Conservation (phyloP, 2,888 invertebrate species). For the Eupeodes luniger region DNA sequence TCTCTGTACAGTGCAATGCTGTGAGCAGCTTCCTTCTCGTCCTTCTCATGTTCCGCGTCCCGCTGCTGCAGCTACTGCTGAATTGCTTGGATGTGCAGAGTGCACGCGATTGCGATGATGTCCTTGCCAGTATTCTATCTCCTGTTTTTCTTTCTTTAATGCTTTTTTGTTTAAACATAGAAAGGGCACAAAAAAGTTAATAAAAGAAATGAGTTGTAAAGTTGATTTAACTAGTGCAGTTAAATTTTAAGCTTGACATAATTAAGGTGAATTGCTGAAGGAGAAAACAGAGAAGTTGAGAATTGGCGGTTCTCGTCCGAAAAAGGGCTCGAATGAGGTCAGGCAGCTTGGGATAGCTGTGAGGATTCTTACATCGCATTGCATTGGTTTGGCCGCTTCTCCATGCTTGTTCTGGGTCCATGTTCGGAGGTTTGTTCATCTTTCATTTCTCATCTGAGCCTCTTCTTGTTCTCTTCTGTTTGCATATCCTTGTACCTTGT, state of each 20-base stretch:
- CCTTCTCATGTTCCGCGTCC: not conserved
- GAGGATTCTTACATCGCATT: not conserved
- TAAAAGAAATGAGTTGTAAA: constrained; percentile 72
- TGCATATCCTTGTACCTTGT: constrained; percentile 53
- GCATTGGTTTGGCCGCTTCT: no score
- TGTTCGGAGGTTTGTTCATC: constrained; percentile 30
- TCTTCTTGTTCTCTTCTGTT: constrained; percentile 38
- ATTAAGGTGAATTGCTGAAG: constrained; percentile 74
- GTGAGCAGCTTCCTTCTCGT: constrained; percentile 23
- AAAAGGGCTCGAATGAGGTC: constrained; percentile 65
- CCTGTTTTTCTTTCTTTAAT: not conserved
- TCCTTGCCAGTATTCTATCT: constrained; percentile 63
- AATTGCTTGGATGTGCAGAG: constrained; percentile 31
- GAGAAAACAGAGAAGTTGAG: not conserved
- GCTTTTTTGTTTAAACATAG: not conserved
- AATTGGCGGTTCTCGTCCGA: constrained; percentile 7
- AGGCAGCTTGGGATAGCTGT: constrained; percentile 29
- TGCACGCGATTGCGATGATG: constrained; percentile 57
- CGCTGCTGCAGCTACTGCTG: not conserved
- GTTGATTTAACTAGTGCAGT: constrained; percentile 76
- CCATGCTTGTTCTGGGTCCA: constrained; percentile 1
- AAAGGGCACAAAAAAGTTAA: constrained; percentile 15
- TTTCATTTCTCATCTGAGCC: not conserved
- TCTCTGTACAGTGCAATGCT: constrained; percentile 26
- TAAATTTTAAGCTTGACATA: constrained; percentile 76